Evolutionary conservation across 2,888 invertebrate species (phyloP), one percentile per base, ranked within the genome.

Genomic region (Acanthococcus lagerstroemiae): DNA sequence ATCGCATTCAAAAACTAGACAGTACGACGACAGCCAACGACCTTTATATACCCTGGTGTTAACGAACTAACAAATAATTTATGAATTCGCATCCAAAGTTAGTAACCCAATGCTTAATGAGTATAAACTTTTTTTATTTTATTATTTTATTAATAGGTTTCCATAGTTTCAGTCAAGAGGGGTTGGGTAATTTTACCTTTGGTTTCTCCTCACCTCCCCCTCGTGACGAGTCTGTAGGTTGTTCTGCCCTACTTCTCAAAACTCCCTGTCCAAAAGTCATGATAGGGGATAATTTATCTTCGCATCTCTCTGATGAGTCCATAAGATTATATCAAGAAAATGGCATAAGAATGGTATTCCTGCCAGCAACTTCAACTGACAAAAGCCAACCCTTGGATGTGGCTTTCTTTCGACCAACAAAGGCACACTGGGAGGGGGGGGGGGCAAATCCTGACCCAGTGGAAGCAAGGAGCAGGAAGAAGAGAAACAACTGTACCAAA

Each of bases 361-460:
- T 70, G 26, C 68, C 70, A 7, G 48, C 67, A 25, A 70, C 69
- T 61, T 57, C 67, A 26, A 70, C 71, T 9, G 69, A 70, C 30
- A 21, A 68, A 17, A 67, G 67, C 7, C 71, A 70, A 66, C 71
- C 69, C 4, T 55, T 71, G 4, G 70, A 70, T 30, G 67, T 70
- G 2, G 68, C 68, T 24, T 70, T 68, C 27, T 70, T 71, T 54
- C 45, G 68, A 1, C 71, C 71, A 1, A 30, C 70, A n/a, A 70
- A 71, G 46, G 56, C 19, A 9, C 57, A 55, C 45, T 69, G 70
- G 70, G n/a, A n/a, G n/a, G n/a, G n/a, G n/a, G n/a, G n/a, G n/a
- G n/a, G 55, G 70, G n/a, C 44, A 55, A 15, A 67, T 68, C 37
- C 45, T 70, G 7, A 55, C 54, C 19, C n/a, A 52, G 5, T 63